Conservation (phyloP, 2,113 vertebrate species). For the Rhinichthys klamathensis region DNA sequence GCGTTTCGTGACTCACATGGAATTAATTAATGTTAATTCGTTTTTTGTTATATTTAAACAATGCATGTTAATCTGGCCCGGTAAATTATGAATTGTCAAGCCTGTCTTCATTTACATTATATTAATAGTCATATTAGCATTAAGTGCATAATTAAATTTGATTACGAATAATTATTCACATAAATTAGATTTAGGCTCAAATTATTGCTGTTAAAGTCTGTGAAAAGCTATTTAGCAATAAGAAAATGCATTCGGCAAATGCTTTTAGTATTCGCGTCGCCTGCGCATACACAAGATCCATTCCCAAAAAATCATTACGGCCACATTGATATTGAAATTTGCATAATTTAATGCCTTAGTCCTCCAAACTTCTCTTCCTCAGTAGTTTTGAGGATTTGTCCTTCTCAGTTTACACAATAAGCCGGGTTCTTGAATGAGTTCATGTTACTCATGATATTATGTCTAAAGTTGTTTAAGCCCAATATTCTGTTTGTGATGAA, state of each 20-base stretch:
- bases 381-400: constrained; percentile 5
- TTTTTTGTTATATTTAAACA: constrained; percentile 60
- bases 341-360: constrained; percentile 29
- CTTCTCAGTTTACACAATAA: neutral
- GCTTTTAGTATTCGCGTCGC: constrained; percentile 44
- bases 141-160: constrained; percentile 77
- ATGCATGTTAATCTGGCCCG: constrained; percentile 62
- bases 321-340: constrained; percentile 21
- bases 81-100: constrained; percentile 71
- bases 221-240: constrained; percentile 55
- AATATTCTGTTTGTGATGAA: too few relatives aligned
- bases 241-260: constrained; percentile 26
- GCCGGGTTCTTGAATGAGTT: too few relatives aligned
- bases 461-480: neutral
- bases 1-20: constrained; percentile 28
- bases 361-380: neutral
- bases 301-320: constrained; percentile 39
- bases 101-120: constrained; percentile 75
- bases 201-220: constrained; percentile 63
- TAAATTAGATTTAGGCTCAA: constrained; percentile 75
- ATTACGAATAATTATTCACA: constrained; percentile 80
- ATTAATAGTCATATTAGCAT: constrained; percentile 79
- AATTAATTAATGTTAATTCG: constrained; percentile 63
- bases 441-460: neutral
- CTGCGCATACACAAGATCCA: neutral